Base-by-base conservation (phyloP, 2,888 invertebrate genomes). In the Leptinotarsa juncta region DNA sequence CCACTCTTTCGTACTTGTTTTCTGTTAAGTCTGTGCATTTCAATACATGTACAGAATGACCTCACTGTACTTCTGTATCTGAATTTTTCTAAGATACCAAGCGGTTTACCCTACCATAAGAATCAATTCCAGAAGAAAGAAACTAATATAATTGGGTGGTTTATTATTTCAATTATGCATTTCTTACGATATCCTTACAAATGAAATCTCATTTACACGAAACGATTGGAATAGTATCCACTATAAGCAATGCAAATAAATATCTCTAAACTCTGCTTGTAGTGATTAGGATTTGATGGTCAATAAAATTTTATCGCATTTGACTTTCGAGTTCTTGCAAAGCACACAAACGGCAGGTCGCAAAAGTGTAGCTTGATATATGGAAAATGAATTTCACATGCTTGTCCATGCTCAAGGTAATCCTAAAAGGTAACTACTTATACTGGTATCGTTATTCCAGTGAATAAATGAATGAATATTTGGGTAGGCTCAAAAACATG, bases 291-390 rank as follows among this genome's bases (percentile, higher is more conserved):
- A 73, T 65, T 73, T 73, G 70, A 73, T 73, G 65, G 70, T 65
- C 70, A 65, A 70, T 73, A 66, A 73, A 74, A 71, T 71, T 73
- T 71, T 71, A 70, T 65, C 51, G 55, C 74, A 32, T 71, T 73
- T 51, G 51, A 49, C 70, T 70, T 65, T 73, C 65, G 32, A 68
- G 65, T 67, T 49, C 50, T 32, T 48, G 26, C 26, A 67, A 32
- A 48, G 60, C 65, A 70, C 65, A 65, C 67, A 70, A 67, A 74
- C 70, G 70, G 23, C n/a, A 26, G 62, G 50, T 50, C 67, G 68
- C 67, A 50, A 72, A 67, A 72, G 68, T 49, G 62, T 23, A 68
- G 49, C 68, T 68, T 72, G 65, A 68, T 20, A 68, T 26, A 72
- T 68, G 67, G 68, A 15, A 53, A 67, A 72, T 68, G 62, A 72